Evolutionary conservation across 1,140 invertebrate species (phyloP), one percentile per base, ranked within the genome.

Genomic region (Callitettix versicolor): DNA sequence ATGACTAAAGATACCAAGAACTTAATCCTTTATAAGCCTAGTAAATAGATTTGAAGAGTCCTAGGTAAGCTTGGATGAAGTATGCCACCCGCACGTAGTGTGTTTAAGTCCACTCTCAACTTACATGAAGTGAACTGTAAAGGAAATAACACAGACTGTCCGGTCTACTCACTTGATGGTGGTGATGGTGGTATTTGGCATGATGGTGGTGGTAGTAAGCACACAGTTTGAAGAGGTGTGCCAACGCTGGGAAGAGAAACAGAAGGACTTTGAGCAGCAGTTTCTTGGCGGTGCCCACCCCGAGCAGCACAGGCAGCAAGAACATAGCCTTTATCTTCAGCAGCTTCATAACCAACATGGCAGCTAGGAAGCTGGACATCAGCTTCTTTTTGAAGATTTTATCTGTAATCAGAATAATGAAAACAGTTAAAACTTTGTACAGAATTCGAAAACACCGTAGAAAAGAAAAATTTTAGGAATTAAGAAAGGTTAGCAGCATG

Each of bases 211-310:
- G 84, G 61, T 88, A 88, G 69, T 83, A 85, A 11, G 85, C 84
- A 67, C 87, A 90, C 1, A 88, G 72, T 65, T 88, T 89, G 72
- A 89, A 90, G 57, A 90, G 76, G 64, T 88, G 85, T 47, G 84
- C 79, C 38, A 90, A 70, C 0, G 85, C 84, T 0, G 87, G 87
- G 64, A 89, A 86, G 5, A 90, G 64, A 74, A 89, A 89, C 1
- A 90, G 74, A 17, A 90, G 65, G 26, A 88, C 71, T 63, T 90
- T 89, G 3, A 90, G 71, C 59, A 89, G 76, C 52, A 90, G 70
- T 65, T 89, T 90, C 69, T 90, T 90, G 1, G 86, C 86, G 0
- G 86, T 80, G 1, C 82, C 82, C 3, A 86, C 79, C 1, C 87
- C 87, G n/a, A 67, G 57, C 9, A 67, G 20, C 4, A 67, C 24